Base-by-base conservation (phyloP, 30 jellyfish, hydroid and myxozoan genomes). In the Catostylus mosaicus region DNA sequence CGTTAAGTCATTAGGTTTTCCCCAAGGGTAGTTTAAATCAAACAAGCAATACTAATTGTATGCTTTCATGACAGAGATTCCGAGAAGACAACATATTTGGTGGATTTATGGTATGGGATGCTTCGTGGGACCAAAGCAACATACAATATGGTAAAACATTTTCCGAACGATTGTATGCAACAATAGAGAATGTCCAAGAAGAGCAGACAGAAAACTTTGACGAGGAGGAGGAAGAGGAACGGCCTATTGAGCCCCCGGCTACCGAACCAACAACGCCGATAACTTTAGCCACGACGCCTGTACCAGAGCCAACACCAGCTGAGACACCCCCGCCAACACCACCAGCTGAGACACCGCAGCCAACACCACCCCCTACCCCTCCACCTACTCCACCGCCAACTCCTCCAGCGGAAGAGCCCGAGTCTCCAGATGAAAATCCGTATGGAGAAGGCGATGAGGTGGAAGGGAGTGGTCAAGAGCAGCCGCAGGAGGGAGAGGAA, bases 81-180 rank as follows among this genome's bases (percentile, higher is more conserved):
- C 73, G 73, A 1, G 86, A 73, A 23, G 66, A 70, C 22, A 83
- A 69, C 19, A 71, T 70, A 18, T 83, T 83, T 73, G 93, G 93
- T 52, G 93, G 93, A 11, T 83, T 83, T 75, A 83, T 83, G 93
- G 56, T 83, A 0, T 83, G 93, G 93, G 93, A 83, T 74, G 85
- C 93, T 19, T 70, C 93, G 0, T 83, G 93, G 93, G 93, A 83
- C 74, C 80, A 73, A 33, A 73, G 72, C 22, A 83, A 83, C 54
- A 34, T 73, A 2, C 86, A 69, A 46, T 73, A 83, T 30, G 93
- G 93, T 29, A 70, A 83, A 30, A 45, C 93, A 43, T 83, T 69
- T 61, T 32, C 93, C 30, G 80, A 57, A 46, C 80, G 93, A 4
- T 50, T 83, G 56, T 62, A 43, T 14, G 67, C 34, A 22, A 43